Evolutionary conservation across 2,797 vertebrate genomes (phyloP).

Genomic region (Serranus cabrilla): DNA sequence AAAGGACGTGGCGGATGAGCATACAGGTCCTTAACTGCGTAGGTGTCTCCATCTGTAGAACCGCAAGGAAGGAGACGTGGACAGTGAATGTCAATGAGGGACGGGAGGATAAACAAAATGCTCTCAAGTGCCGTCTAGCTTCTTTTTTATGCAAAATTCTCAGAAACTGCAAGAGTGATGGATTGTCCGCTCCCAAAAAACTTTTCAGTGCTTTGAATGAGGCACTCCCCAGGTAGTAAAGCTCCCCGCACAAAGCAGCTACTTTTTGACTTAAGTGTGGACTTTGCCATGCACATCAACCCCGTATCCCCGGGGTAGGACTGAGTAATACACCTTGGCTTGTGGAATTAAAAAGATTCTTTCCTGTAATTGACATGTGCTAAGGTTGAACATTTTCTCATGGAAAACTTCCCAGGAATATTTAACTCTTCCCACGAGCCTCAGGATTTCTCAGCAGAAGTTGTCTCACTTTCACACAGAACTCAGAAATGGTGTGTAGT

Average conservation of each 20-base stretch:
- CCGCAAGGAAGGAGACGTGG: slow-evolving; percentile 36
- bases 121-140: slow-evolving; percentile 32
- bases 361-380: slow-evolving; percentile 3
- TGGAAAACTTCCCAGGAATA: slow-evolving; percentile 7
- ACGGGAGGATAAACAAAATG: slow-evolving; percentile 58
- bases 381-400: not conserved
- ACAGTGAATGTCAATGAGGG: slow-evolving; percentile 67
- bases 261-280: slow-evolving; percentile 8
- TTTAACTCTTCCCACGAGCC: not conserved
- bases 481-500: not conserved
- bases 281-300: slow-evolving; percentile 19
- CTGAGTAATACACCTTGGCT: slow-evolving; percentile 8
- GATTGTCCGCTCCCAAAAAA: slow-evolving; percentile 7
- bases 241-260: not conserved
- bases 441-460: not conserved
- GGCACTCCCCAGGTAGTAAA: slow-evolving; percentile 3
- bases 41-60: slow-evolving; percentile 50
- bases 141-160: slow-evolving; percentile 65
- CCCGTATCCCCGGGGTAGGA: slow-evolving; percentile 3
- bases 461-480: not conserved
- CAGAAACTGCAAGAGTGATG: slow-evolving; percentile 32
- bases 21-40: slow-evolving; percentile 24
- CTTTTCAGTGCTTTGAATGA: slow-evolving; percentile 31
- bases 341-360: slow-evolving; percentile 5
- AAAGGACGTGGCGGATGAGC: slow-evolving; percentile 62